Percentiles rank a stretch among this genome's conserved stretches.
Conservation (phyloP, 2,888 invertebrate genomes). For the Rhagium mordax region DNA sequence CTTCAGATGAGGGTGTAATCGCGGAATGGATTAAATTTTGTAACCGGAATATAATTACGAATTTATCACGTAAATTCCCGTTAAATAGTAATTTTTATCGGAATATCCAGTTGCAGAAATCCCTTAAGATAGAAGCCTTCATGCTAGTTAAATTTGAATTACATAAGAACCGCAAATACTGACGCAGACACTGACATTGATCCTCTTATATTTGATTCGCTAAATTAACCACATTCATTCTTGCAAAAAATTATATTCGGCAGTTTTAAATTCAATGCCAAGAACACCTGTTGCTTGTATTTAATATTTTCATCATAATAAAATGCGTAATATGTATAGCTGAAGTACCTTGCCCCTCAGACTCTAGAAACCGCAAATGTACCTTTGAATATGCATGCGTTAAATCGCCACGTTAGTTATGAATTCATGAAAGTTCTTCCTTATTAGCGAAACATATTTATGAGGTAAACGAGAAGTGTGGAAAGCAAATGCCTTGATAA, state of each 20-base stretch:
- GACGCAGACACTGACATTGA: no score
- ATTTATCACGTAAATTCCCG: no score
- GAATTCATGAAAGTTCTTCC: background rate
- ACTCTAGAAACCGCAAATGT: background rate
- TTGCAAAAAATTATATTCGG: no score
- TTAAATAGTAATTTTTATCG: no score
- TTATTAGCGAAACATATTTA: background rate
- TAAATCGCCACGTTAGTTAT: background rate
- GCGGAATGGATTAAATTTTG: conserved; percentile 23
- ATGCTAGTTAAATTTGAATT: no score
- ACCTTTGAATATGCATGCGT: background rate
- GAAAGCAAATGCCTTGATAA: background rate
- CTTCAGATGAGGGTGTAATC: conserved; percentile 18
- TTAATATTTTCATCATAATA: background rate
- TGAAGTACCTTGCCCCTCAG: background rate
- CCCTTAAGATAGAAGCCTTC: no score
- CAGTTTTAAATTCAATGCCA: background rate
- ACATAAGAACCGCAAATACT: no score
- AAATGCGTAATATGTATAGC: background rate
- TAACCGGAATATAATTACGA: background rate
- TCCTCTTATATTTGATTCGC: no score
- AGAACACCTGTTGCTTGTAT: background rate
- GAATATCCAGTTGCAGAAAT: no score
- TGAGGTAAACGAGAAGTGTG: background rate
- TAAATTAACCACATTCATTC: no score